Conservation (phyloP, 2,113 vertebrate species). For the Carettochelys insculpta region DNA sequence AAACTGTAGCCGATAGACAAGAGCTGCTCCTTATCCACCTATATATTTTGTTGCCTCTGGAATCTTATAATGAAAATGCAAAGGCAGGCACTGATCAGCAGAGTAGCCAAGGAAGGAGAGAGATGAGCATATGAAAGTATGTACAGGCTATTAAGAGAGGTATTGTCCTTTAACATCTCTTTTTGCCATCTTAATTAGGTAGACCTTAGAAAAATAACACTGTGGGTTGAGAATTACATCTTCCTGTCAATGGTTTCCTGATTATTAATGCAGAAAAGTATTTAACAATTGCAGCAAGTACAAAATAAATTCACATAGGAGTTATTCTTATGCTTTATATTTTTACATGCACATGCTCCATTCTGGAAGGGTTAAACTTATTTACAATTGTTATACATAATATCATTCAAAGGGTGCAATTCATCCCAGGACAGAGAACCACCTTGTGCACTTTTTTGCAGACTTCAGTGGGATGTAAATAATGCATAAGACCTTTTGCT, state of each 20-base stretch:
- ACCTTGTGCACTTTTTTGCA: rapidly evolving
- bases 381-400: background rate
- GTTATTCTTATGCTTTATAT: background rate
- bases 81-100: background rate
- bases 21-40: background rate
- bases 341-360: background rate
- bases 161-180: background rate
- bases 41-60: background rate
- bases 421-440: background rate
- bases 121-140: background rate
- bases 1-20: background rate
- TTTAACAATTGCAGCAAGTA: background rate
- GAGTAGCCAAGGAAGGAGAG: rapidly evolving
- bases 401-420: background rate
- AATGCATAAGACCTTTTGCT: background rate
- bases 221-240: background rate
- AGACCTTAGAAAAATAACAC: background rate
- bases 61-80: background rate
- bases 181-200: background rate
- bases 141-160: background rate
- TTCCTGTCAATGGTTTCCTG: background rate
- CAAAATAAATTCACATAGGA: background rate
- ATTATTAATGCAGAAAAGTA: background rate
- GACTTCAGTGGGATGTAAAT: background rate
- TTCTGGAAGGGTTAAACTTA: background rate